These are phyloP conservation scores for Pygoscelis adeliae DNA, from an alignment of 2,113 vertebrate species.

Conservation along the genomic window DNA sequence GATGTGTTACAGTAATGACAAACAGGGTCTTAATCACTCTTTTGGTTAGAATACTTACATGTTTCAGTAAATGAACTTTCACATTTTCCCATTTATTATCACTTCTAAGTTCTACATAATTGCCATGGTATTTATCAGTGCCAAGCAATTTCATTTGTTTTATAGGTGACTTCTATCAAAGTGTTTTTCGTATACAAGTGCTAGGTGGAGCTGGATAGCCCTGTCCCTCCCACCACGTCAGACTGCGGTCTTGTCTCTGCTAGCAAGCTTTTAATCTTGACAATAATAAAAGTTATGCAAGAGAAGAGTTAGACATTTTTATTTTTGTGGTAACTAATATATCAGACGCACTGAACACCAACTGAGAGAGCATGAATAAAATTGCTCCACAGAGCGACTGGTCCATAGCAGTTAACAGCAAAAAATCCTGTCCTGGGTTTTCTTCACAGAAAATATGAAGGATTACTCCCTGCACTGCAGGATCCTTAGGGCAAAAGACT, in stretches of 20 bases:
- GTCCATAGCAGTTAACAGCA: neutral
- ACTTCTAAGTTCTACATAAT: neutral
- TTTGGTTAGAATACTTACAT: neutral
- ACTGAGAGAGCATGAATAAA: neutral
- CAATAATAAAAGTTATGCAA: neutral
- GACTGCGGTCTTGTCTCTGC: neutral
- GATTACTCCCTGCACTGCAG: neutral
- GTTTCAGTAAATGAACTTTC: neutral
- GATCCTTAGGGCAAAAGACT: neutral
- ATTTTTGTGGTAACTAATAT: neutral
- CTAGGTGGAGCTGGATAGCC: neutral
- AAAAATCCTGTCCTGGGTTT: neutral
- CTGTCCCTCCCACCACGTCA: rapidly evolving
- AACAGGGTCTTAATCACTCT: neutral
- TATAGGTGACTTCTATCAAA: neutral
- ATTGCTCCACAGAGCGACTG: neutral
- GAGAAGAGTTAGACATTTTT: neutral
- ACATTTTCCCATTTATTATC: neutral
- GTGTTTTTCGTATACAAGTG: neutral
- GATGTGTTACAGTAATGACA: neutral
- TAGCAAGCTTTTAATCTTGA: neutral
- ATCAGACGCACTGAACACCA: neutral
- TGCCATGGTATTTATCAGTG: neutral
- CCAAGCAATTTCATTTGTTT: neutral
- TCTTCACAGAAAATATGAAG: neutral